Percentiles rank a stretch among this genome's conserved stretches.
These are phyloP conservation scores for Dasyurus viverrinus DNA, from an alignment of 2,113 vertebrate species.

Conservation along the genomic window DNA sequence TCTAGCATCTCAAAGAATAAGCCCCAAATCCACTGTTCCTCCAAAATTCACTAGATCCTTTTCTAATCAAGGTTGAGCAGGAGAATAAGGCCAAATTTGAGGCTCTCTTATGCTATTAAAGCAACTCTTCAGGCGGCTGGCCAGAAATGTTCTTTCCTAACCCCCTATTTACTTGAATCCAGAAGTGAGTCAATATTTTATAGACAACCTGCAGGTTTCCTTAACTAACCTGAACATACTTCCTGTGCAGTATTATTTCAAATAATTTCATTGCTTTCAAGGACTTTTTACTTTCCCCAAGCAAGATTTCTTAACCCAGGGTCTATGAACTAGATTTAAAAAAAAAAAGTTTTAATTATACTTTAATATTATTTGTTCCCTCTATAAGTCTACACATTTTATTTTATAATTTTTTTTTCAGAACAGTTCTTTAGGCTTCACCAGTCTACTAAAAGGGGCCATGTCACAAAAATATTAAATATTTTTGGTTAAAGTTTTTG, in stretches of 20 bases:
- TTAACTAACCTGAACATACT: not conserved
- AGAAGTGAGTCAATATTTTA: not conserved
- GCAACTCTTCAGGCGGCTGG: not conserved
- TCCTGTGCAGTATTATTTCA: not conserved
- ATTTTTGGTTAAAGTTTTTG: not conserved
- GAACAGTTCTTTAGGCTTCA: not conserved
- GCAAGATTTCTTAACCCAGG: not conserved
- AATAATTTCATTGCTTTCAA: not conserved
- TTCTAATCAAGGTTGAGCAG: not conserved
- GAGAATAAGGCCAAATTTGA: not conserved
- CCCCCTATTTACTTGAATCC: not conserved
- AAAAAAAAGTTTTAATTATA: not conserved
- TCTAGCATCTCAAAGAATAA: not conserved
- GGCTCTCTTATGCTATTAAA: not conserved
- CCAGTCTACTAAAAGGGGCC: not conserved
- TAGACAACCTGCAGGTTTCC: not conserved
- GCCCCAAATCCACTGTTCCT: not conserved
- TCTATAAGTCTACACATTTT: not conserved
- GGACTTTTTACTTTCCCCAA: not conserved
- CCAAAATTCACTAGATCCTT: not conserved
- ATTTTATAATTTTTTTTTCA: not conserved
- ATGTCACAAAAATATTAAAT: not conserved
- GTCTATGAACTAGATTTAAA: not conserved
- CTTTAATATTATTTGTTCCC: not conserved
- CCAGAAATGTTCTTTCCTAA: not conserved